A percentile compares a stretch with the other conserved stretches of the same genome.
Conservation (phyloP, 2,888 invertebrate genomes). For the Chymomyza procnemis region DNA sequence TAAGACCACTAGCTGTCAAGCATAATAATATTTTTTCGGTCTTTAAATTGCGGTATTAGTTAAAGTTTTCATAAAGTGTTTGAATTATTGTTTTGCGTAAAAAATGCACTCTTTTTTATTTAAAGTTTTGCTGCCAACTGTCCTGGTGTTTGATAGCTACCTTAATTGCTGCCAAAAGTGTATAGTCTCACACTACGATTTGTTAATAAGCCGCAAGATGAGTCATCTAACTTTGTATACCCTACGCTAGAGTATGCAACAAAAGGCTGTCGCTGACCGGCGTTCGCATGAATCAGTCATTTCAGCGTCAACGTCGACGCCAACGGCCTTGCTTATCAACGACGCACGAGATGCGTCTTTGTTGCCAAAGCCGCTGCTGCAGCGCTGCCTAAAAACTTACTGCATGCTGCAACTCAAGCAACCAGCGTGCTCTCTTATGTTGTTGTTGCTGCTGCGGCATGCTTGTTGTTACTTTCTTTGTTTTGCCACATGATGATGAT, state of each 20-base stretch:
- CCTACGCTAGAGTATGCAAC: neutral
- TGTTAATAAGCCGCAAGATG: too few species aligned
- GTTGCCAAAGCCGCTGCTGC: too few species aligned
- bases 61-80: too few species aligned
- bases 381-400: conserved; percentile 34
- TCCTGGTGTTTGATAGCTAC: too few species aligned
- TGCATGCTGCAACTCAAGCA: conserved; percentile 32
- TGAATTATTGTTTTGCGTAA: too few species aligned
- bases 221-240: neutral
- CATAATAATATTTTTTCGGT: too few species aligned
- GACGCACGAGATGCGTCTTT: neutral
- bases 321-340: conserved; percentile 65
- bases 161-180: too few species aligned
- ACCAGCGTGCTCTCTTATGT: conserved; percentile 33
- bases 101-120: too few species aligned
- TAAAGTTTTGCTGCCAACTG: too few species aligned
- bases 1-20: too few species aligned
- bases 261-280: conserved; percentile 2
- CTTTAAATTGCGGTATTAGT: too few species aligned
- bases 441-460: conserved; percentile 30
- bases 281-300: conserved; percentile 9
- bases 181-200: too few species aligned
- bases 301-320: conserved; percentile 13
- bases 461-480: conserved; percentile 55
- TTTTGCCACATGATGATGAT: conserved; percentile 47